A percentile compares a stretch with the other conserved stretches of the same genome.
phyloP scores from a whole-genome alignment of 2,888 invertebrate genomes.

The Ferdinandea cuprea region DNA sequence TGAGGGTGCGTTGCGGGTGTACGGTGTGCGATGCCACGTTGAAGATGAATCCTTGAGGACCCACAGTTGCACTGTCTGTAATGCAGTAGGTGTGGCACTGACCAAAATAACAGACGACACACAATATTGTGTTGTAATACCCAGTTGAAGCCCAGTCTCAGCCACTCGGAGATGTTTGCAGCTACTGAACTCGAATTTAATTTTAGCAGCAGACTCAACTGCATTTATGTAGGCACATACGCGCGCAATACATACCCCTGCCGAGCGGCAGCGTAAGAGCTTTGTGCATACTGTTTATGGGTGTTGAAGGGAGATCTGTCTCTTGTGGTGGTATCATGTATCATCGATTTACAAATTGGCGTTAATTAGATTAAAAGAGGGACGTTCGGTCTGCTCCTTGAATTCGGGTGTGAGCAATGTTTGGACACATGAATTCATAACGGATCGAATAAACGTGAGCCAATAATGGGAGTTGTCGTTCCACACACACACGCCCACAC shows the following conservation, averaged over 20 bases:
- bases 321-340: conserved; percentile 67
- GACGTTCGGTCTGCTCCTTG: conserved; percentile 6
- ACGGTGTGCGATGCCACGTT: conserved; percentile 1
- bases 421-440: background rate
- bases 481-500: conserved; percentile 7
- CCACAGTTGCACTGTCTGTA: background rate
- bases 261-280: too few species aligned
- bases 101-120: conserved; percentile 72
- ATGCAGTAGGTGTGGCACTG: conserved; percentile 61
- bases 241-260: too few species aligned
- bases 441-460: background rate
- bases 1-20: conserved; percentile 9
- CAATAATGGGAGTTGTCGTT: background rate
- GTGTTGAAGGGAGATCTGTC: conserved; percentile 31
- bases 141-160: conserved; percentile 10
- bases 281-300: conserved; percentile 35
- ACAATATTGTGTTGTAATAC: conserved; percentile 48
- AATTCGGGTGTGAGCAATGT: background rate
- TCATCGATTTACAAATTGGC: conserved; percentile 75
- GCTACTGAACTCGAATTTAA: conserved; percentile 54
- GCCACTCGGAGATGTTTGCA: conserved; percentile 25
- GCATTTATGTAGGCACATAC: too few species aligned
- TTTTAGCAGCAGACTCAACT: background rate
- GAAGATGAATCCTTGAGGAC: conserved; percentile 51
- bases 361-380: conserved; percentile 72